These are phyloP conservation scores for Eupsittula cactorum DNA, from an alignment of 2,113 vertebrate genomes.

Conservation along the genomic window DNA sequence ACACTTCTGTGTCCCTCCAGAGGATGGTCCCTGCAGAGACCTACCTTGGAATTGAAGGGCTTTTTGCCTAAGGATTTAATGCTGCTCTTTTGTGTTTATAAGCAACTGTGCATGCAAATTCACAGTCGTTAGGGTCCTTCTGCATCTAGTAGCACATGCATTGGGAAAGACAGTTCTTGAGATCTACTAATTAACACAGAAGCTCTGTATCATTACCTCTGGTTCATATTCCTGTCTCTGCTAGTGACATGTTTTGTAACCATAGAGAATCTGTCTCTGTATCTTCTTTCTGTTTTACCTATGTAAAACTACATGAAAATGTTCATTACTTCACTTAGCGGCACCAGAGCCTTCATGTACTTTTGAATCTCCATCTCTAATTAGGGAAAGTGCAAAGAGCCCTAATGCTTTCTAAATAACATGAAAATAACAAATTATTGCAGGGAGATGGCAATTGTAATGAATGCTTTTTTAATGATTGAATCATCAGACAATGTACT, in stretches of 20 bases:
- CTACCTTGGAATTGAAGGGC: not conserved
- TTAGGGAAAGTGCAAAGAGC: not conserved
- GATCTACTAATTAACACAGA: not conserved
- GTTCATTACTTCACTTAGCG: not conserved
- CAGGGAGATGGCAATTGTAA: not conserved
- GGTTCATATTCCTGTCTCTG: not conserved
- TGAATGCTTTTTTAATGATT: not conserved
- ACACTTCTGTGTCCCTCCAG: not conserved
- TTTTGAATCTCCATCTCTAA: not conserved
- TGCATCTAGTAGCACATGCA: fast-evolving
- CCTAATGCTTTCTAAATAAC: not conserved
- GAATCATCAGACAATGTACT: not conserved
- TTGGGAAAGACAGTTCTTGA: not conserved
- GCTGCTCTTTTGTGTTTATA: not conserved
- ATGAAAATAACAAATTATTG: not conserved
- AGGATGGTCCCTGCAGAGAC: not conserved
- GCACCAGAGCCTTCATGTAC: not conserved
- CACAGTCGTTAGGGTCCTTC: not conserved
- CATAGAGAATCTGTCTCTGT: not conserved
- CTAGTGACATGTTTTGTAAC: not conserved
- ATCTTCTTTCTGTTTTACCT: not conserved
- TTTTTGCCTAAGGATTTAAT: not conserved
- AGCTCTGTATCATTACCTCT: no score
- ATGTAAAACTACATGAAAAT: not conserved
- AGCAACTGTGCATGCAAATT: not conserved